Percentiles rank a stretch among this genome's conserved stretches.
phyloP scores from a whole-genome alignment of 53 echinoderm and acorn worm species.

The Hippasteria phrygiana region DNA sequence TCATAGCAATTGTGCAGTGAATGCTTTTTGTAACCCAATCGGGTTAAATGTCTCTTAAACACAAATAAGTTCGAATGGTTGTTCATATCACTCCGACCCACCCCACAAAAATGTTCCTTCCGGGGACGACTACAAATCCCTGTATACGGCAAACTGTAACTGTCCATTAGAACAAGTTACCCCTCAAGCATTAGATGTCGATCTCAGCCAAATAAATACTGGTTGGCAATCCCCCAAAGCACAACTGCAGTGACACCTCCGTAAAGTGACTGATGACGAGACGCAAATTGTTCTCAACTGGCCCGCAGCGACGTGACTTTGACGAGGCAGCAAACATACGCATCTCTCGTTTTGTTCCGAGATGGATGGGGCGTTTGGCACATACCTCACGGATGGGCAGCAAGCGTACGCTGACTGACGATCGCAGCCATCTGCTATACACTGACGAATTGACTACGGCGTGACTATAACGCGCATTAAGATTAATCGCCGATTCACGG shows the following conservation, averaged over 20 bases:
- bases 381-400: neutral
- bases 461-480: neutral
- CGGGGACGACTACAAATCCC: too few relatives aligned
- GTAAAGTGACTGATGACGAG: neutral
- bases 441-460: neutral
- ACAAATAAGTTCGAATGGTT: too few relatives aligned
- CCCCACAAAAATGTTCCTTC: too few relatives aligned
- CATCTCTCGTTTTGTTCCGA: neutral
- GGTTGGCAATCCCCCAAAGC: neutral
- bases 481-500: slow-evolving; percentile 10
- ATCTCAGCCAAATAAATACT: neutral
- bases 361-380: neutral
- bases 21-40: too few relatives aligned
- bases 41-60: too few relatives aligned
- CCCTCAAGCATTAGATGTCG: neutral
- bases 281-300: neutral
- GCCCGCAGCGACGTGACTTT: neutral
- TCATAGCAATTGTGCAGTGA: too few relatives aligned
- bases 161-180: too few relatives aligned
- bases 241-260: neutral
- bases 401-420: neutral
- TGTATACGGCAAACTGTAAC: too few relatives aligned
- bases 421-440: neutral
- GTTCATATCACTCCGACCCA: too few relatives aligned
- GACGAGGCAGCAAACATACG: neutral